These are phyloP conservation scores for Clusia tigrina DNA, from an alignment of 2,888 invertebrate genomes.

Conservation along the genomic window DNA sequence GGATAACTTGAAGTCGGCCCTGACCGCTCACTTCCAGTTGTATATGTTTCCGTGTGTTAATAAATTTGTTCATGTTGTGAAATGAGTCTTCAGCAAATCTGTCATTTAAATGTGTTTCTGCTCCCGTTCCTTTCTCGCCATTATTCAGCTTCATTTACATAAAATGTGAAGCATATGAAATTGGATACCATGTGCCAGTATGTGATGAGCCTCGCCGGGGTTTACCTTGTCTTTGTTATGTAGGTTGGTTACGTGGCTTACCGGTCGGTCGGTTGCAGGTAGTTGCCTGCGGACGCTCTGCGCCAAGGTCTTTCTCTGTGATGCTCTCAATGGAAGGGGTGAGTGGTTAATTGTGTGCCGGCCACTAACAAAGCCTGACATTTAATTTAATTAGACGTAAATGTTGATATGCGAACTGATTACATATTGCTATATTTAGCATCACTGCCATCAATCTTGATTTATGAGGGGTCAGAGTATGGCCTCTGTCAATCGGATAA, in stretches of 20 bases:
- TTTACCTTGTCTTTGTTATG: neutral
- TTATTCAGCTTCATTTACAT: slow-evolving; percentile 55
- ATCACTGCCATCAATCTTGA: too few species aligned
- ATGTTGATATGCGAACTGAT: too few species aligned
- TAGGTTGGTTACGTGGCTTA: neutral
- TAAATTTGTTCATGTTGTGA: slow-evolving; percentile 48
- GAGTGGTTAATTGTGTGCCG: neutral
- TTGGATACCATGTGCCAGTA: slow-evolving; percentile 39
- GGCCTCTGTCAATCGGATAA: too few species aligned
- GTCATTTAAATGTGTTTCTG: slow-evolving; percentile 60
- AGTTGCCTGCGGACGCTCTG: neutral
- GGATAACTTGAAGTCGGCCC: neutral
- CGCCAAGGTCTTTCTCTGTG: neutral
- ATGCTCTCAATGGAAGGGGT: neutral
- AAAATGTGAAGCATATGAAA: slow-evolving; percentile 49
- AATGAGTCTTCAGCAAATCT: slow-evolving; percentile 56
- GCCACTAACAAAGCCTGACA: neutral
- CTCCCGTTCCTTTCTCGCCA: slow-evolving; percentile 54
- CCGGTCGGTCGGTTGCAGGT: neutral
- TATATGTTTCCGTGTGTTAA: slow-evolving; percentile 23
- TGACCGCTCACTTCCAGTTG: neutral
- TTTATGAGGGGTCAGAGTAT: too few species aligned
- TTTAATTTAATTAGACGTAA: slow-evolving; percentile 1
- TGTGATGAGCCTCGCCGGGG: neutral
- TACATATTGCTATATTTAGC: too few species aligned